Base-by-base conservation (phyloP, 2,888 invertebrate genomes). In the Ischnura elegans region DNA sequence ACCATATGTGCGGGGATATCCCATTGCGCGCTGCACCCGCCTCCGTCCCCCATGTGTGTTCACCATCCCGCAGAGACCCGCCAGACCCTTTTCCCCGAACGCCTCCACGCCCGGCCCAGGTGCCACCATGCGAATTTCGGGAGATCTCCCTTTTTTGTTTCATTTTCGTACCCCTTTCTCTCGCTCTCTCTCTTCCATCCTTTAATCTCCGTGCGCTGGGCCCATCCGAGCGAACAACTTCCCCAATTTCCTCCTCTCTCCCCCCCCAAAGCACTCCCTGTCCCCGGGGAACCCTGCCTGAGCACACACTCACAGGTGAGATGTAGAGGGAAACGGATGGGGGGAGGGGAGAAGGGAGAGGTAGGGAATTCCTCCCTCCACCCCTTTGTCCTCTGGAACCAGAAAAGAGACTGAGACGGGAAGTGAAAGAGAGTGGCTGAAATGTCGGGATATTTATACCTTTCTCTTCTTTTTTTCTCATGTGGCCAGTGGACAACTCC, bases 81-180 rank as follows among this genome's bases (percentile, higher is more conserved):
- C 61, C n/a, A 1, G 25, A 6, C 61, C 61, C 19, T 61, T 61
- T 61, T 21, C 61, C 21, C 25, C 2, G 61, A 6, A 25, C 61
- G 21, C 61, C 61, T 61, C n/a, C n/a, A n/a, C n/a, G 61, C 61
- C 25, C 8, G 61, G 1, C 61, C 36, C 76, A 76, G 76, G 76
- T 76, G 76, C 36, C 36, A 6, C 76, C 19, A 13, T 76, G 76
- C 76, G 76, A 76, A 25, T 76, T 76, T n/a, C 13, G 76, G 5
- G 76, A 36, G 51, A 76, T 76, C n/a, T n/a, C 76, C 76, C 36
- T 76, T 76, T 76, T 76, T 36, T 76, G 19, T 51, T 51, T n/a
- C n/a, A 51, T 51, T 51, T 51, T 51, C n/a, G n/a, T n/a, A n/a
- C n/a, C n/a, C n/a, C n/a, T n/a, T 51, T 19, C 51, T 51, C 51